Evolutionary conservation across 2,888 invertebrate genomes (phyloP).

Genomic region (Blera fallax): DNA sequence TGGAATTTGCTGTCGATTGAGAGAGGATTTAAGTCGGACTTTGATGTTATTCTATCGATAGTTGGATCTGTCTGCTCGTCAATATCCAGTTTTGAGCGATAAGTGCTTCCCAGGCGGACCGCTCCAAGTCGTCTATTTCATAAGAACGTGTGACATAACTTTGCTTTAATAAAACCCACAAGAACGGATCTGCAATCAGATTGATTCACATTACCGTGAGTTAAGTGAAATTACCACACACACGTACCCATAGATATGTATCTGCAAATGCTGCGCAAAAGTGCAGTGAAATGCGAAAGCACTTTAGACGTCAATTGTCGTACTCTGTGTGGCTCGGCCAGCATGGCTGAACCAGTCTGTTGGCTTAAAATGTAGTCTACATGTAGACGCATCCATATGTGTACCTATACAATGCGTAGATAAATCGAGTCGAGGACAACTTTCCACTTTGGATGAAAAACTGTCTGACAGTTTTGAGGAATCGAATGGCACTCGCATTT

Average conservation of each 20-base stretch:
- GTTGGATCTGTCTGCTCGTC: not conserved
- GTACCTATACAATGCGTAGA: not conserved
- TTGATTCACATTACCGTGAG: not conserved
- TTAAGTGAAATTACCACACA: not conserved
- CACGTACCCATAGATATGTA: not conserved
- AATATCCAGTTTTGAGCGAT: not conserved
- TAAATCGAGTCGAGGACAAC: not conserved
- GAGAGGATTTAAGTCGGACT: not conserved
- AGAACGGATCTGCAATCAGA: not conserved
- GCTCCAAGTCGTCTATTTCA: not conserved
- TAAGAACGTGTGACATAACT: not conserved
- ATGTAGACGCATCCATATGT: not conserved
- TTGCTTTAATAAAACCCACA: not conserved
- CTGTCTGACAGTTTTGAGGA: not conserved
- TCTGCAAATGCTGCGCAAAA: not conserved
- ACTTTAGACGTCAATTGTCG: not conserved
- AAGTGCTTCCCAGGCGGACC: too few species aligned
- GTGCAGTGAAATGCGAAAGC: conserved; percentile 12
- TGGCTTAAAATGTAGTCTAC: not conserved
- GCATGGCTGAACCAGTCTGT: not conserved
- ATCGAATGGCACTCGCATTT: not conserved
- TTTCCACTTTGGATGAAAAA: conserved; percentile 3
- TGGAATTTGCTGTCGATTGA: too few species aligned
- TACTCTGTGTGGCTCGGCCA: not conserved
- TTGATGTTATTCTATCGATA: not conserved